phyloP scores from a whole-genome alignment of 2,888 invertebrate species.

The Meghimatium bilineatum region DNA sequence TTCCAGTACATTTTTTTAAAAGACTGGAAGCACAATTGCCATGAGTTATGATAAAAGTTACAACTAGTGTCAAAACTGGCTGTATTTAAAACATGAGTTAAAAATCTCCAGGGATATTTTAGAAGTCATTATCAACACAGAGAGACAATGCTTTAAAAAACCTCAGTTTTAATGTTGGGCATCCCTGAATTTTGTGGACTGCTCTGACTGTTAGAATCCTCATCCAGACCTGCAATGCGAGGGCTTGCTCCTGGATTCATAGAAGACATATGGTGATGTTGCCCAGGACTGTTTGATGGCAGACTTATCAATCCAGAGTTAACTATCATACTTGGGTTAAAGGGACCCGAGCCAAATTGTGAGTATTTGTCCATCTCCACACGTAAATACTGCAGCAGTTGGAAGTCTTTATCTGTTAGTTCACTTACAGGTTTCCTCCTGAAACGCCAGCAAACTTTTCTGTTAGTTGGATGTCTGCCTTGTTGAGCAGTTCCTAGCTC shows the following conservation, averaged over 20 bases:
- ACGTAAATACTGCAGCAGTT: slow-evolving; percentile 54
- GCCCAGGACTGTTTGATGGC: slow-evolving; percentile 17
- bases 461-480: slow-evolving; percentile 57
- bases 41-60: background rate
- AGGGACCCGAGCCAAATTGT: slow-evolving; percentile 46
- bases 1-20: background rate
- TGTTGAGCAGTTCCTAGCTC: slow-evolving; percentile 56
- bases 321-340: slow-evolving; percentile 46
- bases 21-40: background rate
- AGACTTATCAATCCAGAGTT: slow-evolving; percentile 39
- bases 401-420: slow-evolving; percentile 52
- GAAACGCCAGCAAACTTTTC: slow-evolving; percentile 58
- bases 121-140: background rate
- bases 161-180: slow-evolving; percentile 33
- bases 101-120: background rate
- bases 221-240: slow-evolving; percentile 27
- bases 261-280: slow-evolving; percentile 10
- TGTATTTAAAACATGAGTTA: background rate
- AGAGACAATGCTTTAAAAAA: slow-evolving; percentile 21
- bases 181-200: slow-evolving; percentile 27
- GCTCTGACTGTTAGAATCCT: slow-evolving; percentile 42
- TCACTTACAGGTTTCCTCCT: slow-evolving; percentile 53
- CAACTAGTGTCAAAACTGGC: background rate
- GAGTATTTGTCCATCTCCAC: slow-evolving; percentile 56
- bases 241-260: slow-evolving; percentile 19